phyloP scores from a whole-genome alignment of 2,797 vertebrate genomes.

The Phrynocephalus guinanensis region DNA sequence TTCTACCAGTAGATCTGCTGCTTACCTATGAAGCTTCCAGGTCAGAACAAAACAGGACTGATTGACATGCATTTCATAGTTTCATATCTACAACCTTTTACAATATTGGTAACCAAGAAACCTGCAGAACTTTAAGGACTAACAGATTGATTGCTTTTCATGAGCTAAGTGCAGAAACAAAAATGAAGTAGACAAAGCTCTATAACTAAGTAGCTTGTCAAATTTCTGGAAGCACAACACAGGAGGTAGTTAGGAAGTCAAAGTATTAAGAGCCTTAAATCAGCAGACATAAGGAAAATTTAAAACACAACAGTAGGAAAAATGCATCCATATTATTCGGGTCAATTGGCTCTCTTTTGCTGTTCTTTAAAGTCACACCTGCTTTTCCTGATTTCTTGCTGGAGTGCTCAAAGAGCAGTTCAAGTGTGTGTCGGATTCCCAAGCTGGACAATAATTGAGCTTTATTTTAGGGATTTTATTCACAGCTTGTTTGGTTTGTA shows the following conservation, averaged over 20 bases:
- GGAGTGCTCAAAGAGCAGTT: constrained; percentile 56
- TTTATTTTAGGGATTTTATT: constrained; percentile 64
- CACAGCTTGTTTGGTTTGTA: constrained; percentile 73
- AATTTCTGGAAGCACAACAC: constrained; percentile 66
- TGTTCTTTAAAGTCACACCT: constrained; percentile 72
- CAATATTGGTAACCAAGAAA: background rate
- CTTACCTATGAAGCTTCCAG: constrained; percentile 57
- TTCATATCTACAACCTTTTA: constrained; percentile 2
- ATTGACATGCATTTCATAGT: constrained; percentile 35
- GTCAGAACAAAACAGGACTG: constrained; percentile 21
- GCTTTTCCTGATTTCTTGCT: constrained; percentile 66
- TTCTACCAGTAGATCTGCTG: constrained; percentile 28
- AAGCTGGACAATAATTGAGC: constrained; percentile 59
- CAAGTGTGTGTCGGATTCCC: constrained; percentile 62
- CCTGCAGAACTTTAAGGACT: background rate
- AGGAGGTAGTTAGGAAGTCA: constrained; percentile 66
- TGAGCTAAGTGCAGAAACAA: constrained; percentile 26
- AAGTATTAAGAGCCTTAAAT: constrained; percentile 71
- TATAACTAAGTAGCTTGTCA: constrained; percentile 69
- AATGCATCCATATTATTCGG: constrained; percentile 68
- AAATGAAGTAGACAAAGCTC: constrained; percentile 43
- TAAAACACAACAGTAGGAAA: constrained; percentile 52
- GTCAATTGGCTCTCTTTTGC: constrained; percentile 61
- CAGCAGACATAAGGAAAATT: constrained; percentile 61
- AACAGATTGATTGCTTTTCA: constrained; percentile 39